A percentile compares a stretch with the other conserved stretches of the same genome.
Evolutionary conservation across 2,113 vertebrate species (phyloP).

Genomic region (Amphiprion ocellaris): DNA sequence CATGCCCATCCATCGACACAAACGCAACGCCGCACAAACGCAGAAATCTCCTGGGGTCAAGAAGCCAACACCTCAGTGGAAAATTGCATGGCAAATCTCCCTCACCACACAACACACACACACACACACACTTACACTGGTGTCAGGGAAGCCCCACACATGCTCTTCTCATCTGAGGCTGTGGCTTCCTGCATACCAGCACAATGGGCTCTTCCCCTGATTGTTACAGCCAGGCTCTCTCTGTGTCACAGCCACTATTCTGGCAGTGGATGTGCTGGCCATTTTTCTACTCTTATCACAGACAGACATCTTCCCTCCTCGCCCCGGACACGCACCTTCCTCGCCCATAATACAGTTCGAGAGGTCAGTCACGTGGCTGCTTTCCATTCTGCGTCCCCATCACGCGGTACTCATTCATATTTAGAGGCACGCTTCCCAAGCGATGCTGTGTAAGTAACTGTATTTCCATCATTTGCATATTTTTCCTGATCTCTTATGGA

Average conservation of each 20-base stretch:
- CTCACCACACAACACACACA: neutral
- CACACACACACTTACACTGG: conserved; percentile 29
- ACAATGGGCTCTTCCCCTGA: conserved; percentile 85
- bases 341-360: conserved; percentile 60
- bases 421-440: neutral
- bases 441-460: conserved; percentile 2
- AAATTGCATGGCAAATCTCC: conserved; percentile 21
- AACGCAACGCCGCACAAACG: conserved; percentile 8
- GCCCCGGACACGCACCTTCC: conserved; percentile 69
- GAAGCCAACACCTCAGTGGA: conserved; percentile 55
- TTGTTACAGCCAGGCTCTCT: conserved; percentile 71
- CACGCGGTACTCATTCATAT: conserved; percentile 18
- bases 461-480: conserved; percentile 16
- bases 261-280: conserved; percentile 73
- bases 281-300: conserved; percentile 80
- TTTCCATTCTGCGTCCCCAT: conserved; percentile 47
- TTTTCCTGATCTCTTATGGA: conserved; percentile 17
- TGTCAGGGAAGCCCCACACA: conserved; percentile 63
- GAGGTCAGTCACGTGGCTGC: conserved; percentile 63
- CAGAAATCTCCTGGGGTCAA: conserved; percentile 46
- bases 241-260: conserved; percentile 68
- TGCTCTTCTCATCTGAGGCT: conserved; percentile 71
- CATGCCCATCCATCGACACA: neutral
- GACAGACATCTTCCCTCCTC: conserved; percentile 78
- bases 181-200: conserved; percentile 72